Base-by-base conservation (phyloP, 2,888 invertebrate species). In the Gastracanthus pulcherrimus region DNA sequence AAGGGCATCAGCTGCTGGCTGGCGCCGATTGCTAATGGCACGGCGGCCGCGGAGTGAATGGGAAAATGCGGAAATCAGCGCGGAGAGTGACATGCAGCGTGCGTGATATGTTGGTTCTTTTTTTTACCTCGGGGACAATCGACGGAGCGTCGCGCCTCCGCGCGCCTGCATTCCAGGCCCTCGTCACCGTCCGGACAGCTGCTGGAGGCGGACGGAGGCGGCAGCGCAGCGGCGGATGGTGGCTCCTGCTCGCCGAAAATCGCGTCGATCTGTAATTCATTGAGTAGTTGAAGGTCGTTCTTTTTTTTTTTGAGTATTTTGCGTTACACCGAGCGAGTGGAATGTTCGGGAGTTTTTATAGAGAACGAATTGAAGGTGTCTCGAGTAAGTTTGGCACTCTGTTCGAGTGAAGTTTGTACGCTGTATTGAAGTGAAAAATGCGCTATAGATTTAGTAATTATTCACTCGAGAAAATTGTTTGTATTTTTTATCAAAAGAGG, bases 111-210 rank as follows among this genome's bases (percentile, higher is more conserved):
- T n/a, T n/a, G 9, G 29, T 4, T 51, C n/a, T 9, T 29, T 29
- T 72, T 9, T 11, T 6, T 88, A 92, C 92, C 92, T 87, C 89
- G 87, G 2, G 91, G 91, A 87, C 91, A 92, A 81, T 91, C 91
- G 48, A 89, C 90, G 45, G 91, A 91, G 82, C 90, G 87, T 11
- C 91, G 89, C 34, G 92, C 92, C 85, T 92, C 91, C 19, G 90
- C 89, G 84, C 91, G 88, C 82, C 91, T 86, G 84, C 92, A 92
- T 77, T 90, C 90, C 66, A 92, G 87, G 36, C 92, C 92, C 64
- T 91, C 90, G 11, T 91, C 90, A 36, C 91, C 91, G 72, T 88
- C 88, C 3, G 92, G 91, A 81, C 92, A 92, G 71, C 51, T 76
- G n/a, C 55, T 64, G 36, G 62, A 29, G 6, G 48, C n/a, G n/a